A percentile compares a stretch with the other conserved stretches of the same genome.
These are phyloP conservation scores for Danio aesculapii DNA, from an alignment of 2,797 vertebrate species.

Conservation along the genomic window DNA sequence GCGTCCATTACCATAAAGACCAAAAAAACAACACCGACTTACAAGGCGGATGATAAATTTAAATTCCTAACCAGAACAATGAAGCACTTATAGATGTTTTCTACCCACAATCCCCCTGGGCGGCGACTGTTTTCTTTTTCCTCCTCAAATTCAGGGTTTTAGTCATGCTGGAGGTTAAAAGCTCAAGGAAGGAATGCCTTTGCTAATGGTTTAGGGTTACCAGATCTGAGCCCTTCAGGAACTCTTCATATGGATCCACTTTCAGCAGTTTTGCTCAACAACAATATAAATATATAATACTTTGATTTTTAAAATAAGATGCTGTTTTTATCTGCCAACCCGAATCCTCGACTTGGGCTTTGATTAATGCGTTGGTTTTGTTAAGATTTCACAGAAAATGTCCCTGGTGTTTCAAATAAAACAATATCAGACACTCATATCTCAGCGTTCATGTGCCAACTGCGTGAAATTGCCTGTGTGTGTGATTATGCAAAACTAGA, in stretches of 20 bases:
- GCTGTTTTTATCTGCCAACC: slow-evolving; percentile 18
- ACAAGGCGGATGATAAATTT: not conserved
- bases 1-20: not conserved
- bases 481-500: too few species aligned
- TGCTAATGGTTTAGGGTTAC: slow-evolving; percentile 51
- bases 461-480: not conserved
- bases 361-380: not conserved
- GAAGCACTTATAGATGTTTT: slow-evolving; percentile 27
- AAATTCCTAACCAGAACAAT: slow-evolving; percentile 34
- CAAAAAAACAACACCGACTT: not conserved
- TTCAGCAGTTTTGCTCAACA: slow-evolving; percentile 18
- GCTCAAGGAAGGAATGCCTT: slow-evolving; percentile 37
- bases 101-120: slow-evolving; percentile 23
- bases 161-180: slow-evolving; percentile 43
- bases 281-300: too few species aligned
- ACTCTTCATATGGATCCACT: slow-evolving; percentile 74
- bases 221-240: slow-evolving; percentile 63
- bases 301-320: not conserved
- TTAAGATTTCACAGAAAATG: not conserved
- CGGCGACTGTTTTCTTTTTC: slow-evolving; percentile 45
- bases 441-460: not conserved
- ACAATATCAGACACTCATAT: not conserved
- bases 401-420: not conserved
- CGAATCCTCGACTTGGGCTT: not conserved
- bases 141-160: slow-evolving; percentile 57